Conservation (phyloP, 2,888 invertebrate genomes). For the Philaethria dido region DNA sequence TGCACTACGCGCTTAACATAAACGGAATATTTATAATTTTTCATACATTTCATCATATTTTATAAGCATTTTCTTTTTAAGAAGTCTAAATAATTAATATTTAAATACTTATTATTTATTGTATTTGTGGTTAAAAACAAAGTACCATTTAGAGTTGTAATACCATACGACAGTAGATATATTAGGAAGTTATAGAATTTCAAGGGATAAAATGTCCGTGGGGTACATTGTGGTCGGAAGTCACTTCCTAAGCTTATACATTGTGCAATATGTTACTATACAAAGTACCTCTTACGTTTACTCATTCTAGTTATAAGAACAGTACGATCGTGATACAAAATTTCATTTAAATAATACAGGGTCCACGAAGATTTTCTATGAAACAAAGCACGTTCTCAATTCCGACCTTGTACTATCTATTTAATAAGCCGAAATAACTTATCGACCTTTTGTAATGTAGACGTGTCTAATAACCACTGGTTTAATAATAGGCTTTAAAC, state of each 20-base stretch:
- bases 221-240: slow-evolving; percentile 39
- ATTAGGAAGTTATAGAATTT: slow-evolving; percentile 36
- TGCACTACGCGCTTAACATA: slow-evolving; percentile 18
- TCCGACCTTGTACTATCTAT: slow-evolving; percentile 31
- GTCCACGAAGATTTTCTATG: slow-evolving; percentile 33
- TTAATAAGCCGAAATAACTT: slow-evolving; percentile 44
- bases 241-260: slow-evolving; percentile 23
- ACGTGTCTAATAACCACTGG: slow-evolving; percentile 41
- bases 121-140: slow-evolving; percentile 17
- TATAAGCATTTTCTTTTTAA: neutral
- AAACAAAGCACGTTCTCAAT: slow-evolving; percentile 30
- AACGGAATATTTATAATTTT: slow-evolving; percentile 4
- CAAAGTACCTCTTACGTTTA: slow-evolving; percentile 6
- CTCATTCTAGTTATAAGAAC: neutral
- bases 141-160: slow-evolving; percentile 20
- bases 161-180: slow-evolving; percentile 33
- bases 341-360: slow-evolving; percentile 19
- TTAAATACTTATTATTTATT: no score
- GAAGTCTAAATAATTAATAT: no score
- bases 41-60: neutral
- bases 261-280: neutral
- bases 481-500: slow-evolving; percentile 34
- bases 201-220: slow-evolving; percentile 33
- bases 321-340: slow-evolving; percentile 20
- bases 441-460: slow-evolving; percentile 43